A percentile compares a stretch with the other conserved stretches of the same genome.
These are phyloP conservation scores for Lochmaea crataegi DNA, from an alignment of 2,888 invertebrate species.

Conservation along the genomic window DNA sequence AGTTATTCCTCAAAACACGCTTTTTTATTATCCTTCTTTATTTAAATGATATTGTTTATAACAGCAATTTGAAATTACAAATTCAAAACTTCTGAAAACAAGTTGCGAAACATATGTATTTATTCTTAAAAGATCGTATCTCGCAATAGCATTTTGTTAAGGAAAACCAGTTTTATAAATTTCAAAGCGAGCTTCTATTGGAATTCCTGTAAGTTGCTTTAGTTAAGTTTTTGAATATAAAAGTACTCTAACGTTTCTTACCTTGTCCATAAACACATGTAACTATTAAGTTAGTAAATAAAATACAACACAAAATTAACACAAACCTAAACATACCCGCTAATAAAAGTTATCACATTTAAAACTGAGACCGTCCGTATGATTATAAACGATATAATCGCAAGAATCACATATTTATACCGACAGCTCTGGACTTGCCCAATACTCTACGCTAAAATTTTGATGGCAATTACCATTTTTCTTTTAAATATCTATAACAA, in stretches of 20 bases:
- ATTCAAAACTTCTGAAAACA: too few relatives aligned
- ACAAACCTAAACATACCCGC: constrained; percentile 21
- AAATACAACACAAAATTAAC: constrained; percentile 14
- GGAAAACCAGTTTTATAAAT: background rate
- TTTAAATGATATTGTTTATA: too few relatives aligned
- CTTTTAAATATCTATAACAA: too few relatives aligned
- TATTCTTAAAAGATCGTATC: too few relatives aligned
- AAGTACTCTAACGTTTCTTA: constrained; percentile 7
- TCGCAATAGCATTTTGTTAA: background rate
- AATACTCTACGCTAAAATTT: constrained; percentile 2
- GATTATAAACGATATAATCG: constrained; percentile 18
- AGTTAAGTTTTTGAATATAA: background rate
- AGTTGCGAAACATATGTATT: too few relatives aligned
- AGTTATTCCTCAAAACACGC: too few relatives aligned
- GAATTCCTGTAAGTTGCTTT: background rate
- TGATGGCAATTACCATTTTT: background rate
- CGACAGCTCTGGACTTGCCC: constrained; percentile 18
- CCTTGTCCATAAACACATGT: constrained; percentile 14
- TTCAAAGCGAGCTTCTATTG: background rate
- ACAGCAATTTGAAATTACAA: too few relatives aligned
- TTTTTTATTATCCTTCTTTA: too few relatives aligned
- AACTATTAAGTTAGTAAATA: background rate
- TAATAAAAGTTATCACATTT: constrained; percentile 20
- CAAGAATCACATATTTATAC: constrained; percentile 20
- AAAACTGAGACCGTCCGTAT: constrained; percentile 19